Conservation (phyloP, 1,140 invertebrate species). For the Acarapis woodi region DNA sequence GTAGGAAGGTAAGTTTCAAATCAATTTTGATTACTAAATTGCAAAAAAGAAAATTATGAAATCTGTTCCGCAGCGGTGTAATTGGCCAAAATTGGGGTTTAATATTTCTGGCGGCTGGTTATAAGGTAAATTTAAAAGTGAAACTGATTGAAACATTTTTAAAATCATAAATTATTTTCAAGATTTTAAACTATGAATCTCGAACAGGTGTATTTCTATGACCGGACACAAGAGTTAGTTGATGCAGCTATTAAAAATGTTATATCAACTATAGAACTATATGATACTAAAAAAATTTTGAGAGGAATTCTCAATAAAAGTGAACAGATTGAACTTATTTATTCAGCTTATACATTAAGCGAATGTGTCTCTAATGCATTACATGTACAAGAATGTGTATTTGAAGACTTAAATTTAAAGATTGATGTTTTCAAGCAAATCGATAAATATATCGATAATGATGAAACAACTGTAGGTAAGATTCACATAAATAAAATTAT, state of each 20-base stretch:
- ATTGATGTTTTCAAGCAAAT: constrained; percentile 41
- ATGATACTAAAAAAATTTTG: constrained; percentile 36
- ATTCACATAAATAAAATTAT: no score
- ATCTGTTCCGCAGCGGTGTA: constrained; percentile 64
- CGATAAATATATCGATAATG: constrained; percentile 34
- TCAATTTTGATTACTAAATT: no score
- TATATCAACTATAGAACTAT: constrained; percentile 31
- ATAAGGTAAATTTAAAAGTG: no score
- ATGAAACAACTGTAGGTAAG: no score
- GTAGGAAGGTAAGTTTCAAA: no score
- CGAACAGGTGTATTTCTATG: constrained; percentile 49
- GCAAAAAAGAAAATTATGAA: no score
- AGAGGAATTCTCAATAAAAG: constrained; percentile 36
- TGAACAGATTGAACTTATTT: constrained; percentile 44
- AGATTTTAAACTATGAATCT: no score
- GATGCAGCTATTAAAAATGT: constrained; percentile 33
- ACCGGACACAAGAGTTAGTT: constrained; percentile 43
- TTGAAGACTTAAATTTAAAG: constrained; percentile 59
- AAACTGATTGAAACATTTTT: no score
- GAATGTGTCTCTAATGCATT: constrained; percentile 19
- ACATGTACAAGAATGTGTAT: constrained; percentile 66
- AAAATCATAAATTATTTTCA: no score
- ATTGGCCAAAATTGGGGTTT: constrained; percentile 84
- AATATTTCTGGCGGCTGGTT: constrained; percentile 72
- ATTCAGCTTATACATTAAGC: constrained; percentile 13